Conservation (phyloP, 2,113 vertebrate genomes). For the Meriones unguiculatus region DNA sequence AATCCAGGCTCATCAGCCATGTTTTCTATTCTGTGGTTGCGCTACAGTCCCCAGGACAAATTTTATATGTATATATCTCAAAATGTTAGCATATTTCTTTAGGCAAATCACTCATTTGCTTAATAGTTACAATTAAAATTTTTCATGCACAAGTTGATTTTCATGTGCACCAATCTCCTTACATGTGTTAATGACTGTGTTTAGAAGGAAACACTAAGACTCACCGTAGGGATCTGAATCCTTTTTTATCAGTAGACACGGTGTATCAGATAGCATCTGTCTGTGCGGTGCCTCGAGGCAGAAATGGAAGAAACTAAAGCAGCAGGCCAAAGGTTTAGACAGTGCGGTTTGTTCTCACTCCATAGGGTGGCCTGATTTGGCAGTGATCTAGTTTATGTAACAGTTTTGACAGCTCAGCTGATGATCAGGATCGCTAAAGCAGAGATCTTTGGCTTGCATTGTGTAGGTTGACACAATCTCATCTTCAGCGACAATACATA, state of each 20-base stretch:
- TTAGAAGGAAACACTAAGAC: conserved; percentile 26
- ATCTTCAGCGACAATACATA: not conserved
- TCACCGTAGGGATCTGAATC: not conserved
- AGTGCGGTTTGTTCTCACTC: conserved; percentile 7
- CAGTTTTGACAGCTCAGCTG: not conserved
- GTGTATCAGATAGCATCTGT: conserved; percentile 31
- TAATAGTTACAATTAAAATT: not conserved
- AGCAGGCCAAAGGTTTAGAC: not conserved
- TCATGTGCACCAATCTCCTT: conserved; percentile 20
- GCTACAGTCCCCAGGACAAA: not conserved
- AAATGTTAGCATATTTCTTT: not conserved
- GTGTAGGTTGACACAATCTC: not conserved
- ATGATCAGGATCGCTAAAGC: not conserved
- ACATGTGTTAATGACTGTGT: conserved; percentile 5
- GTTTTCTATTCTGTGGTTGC: conserved; percentile 71
- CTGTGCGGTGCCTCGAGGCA: not conserved
- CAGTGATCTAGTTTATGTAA: not conserved
- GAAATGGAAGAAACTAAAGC: conserved; percentile 23
- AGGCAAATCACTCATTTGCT: not conserved
- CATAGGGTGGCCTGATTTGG: not conserved
- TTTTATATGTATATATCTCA: not conserved
- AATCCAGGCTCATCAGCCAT: conserved; percentile 66
- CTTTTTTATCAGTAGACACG: conserved; percentile 23
- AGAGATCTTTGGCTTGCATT: not conserved
- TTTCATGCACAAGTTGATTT: conserved; percentile 45